phyloP scores from a whole-genome alignment of 1,140 invertebrate genomes.

The Hycleus cichorii region DNA sequence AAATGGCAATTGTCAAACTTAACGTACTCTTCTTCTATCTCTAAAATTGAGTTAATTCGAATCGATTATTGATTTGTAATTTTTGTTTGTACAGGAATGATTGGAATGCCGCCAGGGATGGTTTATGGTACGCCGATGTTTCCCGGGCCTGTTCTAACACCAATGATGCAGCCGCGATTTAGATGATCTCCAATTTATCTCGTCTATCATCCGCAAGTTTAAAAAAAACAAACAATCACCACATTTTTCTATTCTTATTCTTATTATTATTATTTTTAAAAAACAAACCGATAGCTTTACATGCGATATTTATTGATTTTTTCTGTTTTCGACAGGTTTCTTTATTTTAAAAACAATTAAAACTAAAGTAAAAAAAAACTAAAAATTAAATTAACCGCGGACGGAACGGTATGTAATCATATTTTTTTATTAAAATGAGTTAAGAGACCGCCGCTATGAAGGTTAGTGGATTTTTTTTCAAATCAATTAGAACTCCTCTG shows the following conservation, averaged over 20 bases:
- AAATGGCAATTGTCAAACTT: conserved; percentile 12
- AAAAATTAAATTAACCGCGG: not conserved
- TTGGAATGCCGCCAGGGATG: conserved; percentile 60
- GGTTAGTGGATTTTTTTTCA: conserved; percentile 8
- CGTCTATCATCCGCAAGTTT: conserved; percentile 40
- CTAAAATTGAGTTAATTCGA: too few relatives aligned
- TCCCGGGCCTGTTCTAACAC: conserved; percentile 53
- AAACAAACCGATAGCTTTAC: not conserved
- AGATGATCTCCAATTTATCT: conserved; percentile 61
- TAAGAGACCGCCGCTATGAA: not conserved
- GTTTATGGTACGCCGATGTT: conserved; percentile 59
- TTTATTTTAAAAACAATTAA: not conserved
- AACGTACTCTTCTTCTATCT: too few relatives aligned
- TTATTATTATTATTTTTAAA: not conserved
- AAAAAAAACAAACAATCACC: conserved; percentile 32
- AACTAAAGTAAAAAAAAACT: not conserved
- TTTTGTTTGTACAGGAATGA: conserved; percentile 50
- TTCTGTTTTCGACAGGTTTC: not conserved
- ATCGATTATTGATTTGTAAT: not conserved
- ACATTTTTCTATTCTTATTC: not conserved
- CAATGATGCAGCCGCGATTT: conserved; percentile 69
- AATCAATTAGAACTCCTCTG: not conserved
- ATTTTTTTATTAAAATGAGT: not conserved
- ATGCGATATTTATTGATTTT: not conserved
- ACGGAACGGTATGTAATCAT: conserved; percentile 4